Evolutionary conservation across 2,888 invertebrate genomes (phyloP), one percentile per base, ranked within the genome.

Genomic region (Hydroisotoma schaefferi): DNA sequence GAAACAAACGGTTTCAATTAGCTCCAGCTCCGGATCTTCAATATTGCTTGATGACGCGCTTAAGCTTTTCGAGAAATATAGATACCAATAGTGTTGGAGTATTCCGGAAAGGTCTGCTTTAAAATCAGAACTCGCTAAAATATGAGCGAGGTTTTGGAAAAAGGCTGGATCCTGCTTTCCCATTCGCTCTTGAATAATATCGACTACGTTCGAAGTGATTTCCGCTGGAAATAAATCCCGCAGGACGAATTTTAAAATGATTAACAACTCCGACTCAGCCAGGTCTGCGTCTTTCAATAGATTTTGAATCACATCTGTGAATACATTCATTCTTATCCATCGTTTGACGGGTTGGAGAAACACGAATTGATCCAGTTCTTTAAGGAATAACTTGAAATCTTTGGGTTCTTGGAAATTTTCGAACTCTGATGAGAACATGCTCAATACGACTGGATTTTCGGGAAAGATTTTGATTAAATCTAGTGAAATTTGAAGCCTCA

Each of bases 271-370:
- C 0, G 28, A 37, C 53, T 59, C 59, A n/a, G 23, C 10, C 18
- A 56, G 33, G 8, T 47, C 27, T 56, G 29, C 55, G 20, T 27
- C 25, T 2, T 55, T 57, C 23, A 62, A 18, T 5, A 18, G 38
- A 8, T 6, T 44, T 26, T 58, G 58, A 6, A 62, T 47, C 2
- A 62, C 51, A 37, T 51, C 63, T n/a, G 59, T 63, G 47, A 69
- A 69, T 8, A 64, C 29, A 10, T 57, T 49, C 56, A 61, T 63
- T 20, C 63, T 52, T 1, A 67, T 40, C 67, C 67, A 69, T 12
- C 59, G 55, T 23, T 53, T 61, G 5, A 69, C 40, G 44, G 63
- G 47, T 6, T 48, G 51, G 1, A 67, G 47, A 15, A 52, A 28
- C 1, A 55, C 48, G 38, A 51, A 61, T 15, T 40, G 8, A 23